phyloP scores from a whole-genome alignment of 2,797 vertebrate genomes.

The Microtus californicus region DNA sequence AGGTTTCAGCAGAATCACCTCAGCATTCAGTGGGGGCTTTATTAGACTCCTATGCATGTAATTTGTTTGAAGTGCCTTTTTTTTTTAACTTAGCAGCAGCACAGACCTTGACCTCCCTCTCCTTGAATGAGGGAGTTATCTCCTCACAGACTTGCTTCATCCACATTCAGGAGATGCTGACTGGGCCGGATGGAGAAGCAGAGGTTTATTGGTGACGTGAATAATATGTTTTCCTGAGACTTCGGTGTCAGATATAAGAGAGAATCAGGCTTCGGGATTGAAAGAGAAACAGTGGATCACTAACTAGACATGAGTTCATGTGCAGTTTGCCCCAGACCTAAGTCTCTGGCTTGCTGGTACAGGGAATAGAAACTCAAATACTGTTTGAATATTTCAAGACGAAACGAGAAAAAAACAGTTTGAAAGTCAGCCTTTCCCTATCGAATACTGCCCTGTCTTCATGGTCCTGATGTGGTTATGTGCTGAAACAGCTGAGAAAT shows the following conservation, averaged over 20 bases:
- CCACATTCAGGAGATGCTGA: conserved; percentile 38
- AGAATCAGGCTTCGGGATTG: not conserved
- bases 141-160: conserved; percentile 39
- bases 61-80: too few species aligned
- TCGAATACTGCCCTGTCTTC: not conserved
- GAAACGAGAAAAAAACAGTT: not conserved
- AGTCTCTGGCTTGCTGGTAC: conserved; percentile 26
- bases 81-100: too few species aligned
- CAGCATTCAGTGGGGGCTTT: too few species aligned
- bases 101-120: not conserved
- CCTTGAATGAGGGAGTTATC: conserved; percentile 29
- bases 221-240: conserved; percentile 33
- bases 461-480: not conserved
- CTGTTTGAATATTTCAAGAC: conserved; percentile 53
- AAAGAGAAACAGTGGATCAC: conserved; percentile 49
- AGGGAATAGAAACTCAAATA: not conserved
- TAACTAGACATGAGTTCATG: conserved; percentile 21
- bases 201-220: conserved; percentile 40
- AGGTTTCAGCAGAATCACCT: too few species aligned
- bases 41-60: too few species aligned
- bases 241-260: not conserved
- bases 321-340: not conserved
- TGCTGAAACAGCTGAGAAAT: not conserved
- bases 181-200: conserved; percentile 13
- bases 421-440: conserved; percentile 30